Conservation (phyloP, 2,113 vertebrate species). For the Tenrec ecaudatus region DNA sequence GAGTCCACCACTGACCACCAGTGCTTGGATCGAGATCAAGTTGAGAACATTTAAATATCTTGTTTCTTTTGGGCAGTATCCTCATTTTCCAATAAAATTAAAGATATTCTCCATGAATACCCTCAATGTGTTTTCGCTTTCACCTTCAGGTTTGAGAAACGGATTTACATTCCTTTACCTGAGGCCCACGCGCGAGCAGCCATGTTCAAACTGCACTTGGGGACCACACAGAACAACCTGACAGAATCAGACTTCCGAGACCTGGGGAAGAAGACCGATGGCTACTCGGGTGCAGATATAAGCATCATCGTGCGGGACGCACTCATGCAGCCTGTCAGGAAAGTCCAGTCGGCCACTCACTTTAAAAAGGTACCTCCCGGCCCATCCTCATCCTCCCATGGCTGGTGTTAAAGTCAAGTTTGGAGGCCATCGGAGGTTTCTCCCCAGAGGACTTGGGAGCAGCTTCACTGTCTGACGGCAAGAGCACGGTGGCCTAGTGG, state of each 20-base stretch:
- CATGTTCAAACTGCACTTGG: conserved; percentile 97
- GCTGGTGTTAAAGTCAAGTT: not conserved
- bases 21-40: not conserved
- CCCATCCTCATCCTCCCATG: not conserved
- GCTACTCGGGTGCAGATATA: conserved; percentile 97
- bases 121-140: conserved; percentile 41
- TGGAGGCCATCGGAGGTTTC: not conserved
- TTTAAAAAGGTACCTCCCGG: conserved; percentile 90
- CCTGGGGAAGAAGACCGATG: conserved; percentile 93
- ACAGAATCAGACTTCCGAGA: conserved; percentile 91
- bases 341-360: conserved; percentile 97
- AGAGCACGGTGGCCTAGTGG: too few relatives aligned
- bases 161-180: conserved; percentile 98
- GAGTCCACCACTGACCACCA: too few relatives aligned
- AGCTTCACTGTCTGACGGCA: not conserved
- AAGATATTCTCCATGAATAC: not conserved
- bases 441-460: not conserved
- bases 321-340: conserved; percentile 98
- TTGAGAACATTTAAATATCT: not conserved
- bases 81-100: conserved; percentile 49
- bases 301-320: conserved; percentile 96
- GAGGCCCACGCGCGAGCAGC: conserved; percentile 94
- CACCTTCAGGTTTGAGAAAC: conserved; percentile 95
- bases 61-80: conserved; percentile 37
- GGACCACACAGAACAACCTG: conserved; percentile 91